phyloP scores from a whole-genome alignment of 2,888 invertebrate species.

The Bruchidius siliquastri region DNA sequence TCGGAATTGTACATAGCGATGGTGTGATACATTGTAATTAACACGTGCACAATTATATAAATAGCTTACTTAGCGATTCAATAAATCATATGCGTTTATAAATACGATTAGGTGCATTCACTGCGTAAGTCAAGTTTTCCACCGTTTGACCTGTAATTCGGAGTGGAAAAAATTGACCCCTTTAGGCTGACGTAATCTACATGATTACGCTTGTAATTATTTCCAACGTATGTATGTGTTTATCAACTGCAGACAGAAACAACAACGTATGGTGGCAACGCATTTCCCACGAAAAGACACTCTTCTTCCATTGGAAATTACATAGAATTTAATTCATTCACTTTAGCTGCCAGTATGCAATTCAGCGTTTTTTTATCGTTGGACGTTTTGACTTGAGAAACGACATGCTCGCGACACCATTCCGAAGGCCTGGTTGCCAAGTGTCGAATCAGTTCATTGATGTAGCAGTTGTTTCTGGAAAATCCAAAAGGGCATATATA shows the following conservation, averaged over 20 bases:
- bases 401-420: not conserved
- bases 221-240: not conserved
- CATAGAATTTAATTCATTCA: not conserved
- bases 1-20: no score
- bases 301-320: not conserved
- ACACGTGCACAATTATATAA: no score
- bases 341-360: not conserved
- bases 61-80: no score
- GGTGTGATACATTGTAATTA: no score
- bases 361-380: not conserved
- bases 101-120: not conserved
- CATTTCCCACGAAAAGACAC: not conserved
- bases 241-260: not conserved
- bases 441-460: not conserved
- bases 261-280: not conserved
- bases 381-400: not conserved
- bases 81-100: no score
- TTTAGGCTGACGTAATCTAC: not conserved
- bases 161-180: not conserved
- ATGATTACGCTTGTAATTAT: not conserved
- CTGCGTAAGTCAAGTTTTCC: not conserved
- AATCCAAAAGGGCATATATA: not conserved
- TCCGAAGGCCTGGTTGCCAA: not conserved
- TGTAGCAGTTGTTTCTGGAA: not conserved
- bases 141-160: not conserved